Conservation (phyloP, 2,888 invertebrate genomes). For the Philopedon plagiatum region DNA sequence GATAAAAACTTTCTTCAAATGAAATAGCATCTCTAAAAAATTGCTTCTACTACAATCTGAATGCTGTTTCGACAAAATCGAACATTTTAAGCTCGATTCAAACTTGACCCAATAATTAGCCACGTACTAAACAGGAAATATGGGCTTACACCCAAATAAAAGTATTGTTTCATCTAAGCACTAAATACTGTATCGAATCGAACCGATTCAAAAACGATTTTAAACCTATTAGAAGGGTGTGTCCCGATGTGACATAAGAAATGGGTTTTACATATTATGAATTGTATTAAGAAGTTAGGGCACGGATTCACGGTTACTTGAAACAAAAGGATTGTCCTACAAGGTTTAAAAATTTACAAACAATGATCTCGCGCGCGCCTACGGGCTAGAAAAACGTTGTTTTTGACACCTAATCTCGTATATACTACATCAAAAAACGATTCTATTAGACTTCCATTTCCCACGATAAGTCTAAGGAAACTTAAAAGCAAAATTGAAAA, state of each 20-base stretch:
- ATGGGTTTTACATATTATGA: conserved; percentile 42
- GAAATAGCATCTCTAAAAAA: no score
- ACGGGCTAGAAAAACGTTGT: conserved; percentile 26
- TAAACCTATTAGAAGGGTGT: conserved; percentile 39
- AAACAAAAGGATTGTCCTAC: conserved; percentile 39
- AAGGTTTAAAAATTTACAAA: conserved; percentile 48
- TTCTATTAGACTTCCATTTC: no score
- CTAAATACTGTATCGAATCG: conserved; percentile 16
- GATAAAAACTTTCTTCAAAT: no score
- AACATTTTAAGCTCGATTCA: not conserved
- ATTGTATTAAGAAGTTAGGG: conserved; percentile 34
- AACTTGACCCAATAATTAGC: not conserved
- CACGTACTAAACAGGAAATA: not conserved
- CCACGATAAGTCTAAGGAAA: not conserved
- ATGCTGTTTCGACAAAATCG: no score
- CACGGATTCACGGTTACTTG: conserved; percentile 31
- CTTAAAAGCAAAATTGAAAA: not conserved
- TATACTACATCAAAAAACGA: not conserved
- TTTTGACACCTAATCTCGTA: conserved; percentile 44
- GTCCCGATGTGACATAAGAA: conserved; percentile 38
- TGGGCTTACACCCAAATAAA: not conserved
- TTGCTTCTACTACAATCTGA: no score
- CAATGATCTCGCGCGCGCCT: conserved; percentile 46
- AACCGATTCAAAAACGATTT: conserved; percentile 22
- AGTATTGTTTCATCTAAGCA: not conserved